These are phyloP conservation scores for Disparrhopalites patrizii DNA, from an alignment of 2,888 invertebrate genomes.

Conservation along the genomic window DNA sequence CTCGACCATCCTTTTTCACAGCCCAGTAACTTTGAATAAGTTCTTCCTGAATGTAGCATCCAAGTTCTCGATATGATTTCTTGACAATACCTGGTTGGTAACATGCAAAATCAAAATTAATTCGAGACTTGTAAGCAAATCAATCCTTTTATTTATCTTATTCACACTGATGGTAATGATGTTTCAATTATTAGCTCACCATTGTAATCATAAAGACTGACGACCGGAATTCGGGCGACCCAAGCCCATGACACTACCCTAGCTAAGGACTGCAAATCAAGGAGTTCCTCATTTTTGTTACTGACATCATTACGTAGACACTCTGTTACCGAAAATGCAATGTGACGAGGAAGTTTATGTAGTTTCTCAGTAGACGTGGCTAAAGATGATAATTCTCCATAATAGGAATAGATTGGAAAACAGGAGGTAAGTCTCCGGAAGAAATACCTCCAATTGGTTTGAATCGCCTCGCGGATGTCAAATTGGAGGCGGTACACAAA, in stretches of 20 bases:
- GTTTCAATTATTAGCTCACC: constrained; percentile 31
- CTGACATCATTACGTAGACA: neutral
- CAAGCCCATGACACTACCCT: constrained; percentile 43
- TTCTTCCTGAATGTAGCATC: constrained; percentile 39
- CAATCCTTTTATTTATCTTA: neutral
- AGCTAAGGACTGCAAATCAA: constrained; percentile 36
- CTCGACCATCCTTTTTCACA: constrained; percentile 25
- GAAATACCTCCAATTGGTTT: constrained; percentile 24
- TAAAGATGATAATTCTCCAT: constrained; percentile 30
- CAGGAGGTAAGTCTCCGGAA: constrained; percentile 33
- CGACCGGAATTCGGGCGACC: constrained; percentile 38
- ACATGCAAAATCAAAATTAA: neutral
- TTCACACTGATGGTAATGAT: neutral
- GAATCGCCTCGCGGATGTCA: constrained; percentile 30
- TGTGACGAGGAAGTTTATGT: constrained; percentile 36
- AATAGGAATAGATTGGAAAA: constrained; percentile 35
- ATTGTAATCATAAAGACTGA: constrained; percentile 45
- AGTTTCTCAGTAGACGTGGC: constrained; percentile 28
- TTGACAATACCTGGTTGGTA: constrained; percentile 34
- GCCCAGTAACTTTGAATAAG: constrained; percentile 42
- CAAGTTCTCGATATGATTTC: constrained; percentile 32
- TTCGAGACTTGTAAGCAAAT: neutral
- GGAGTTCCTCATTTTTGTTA: constrained; percentile 1
- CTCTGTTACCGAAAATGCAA: constrained; percentile 38
- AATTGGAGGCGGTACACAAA: constrained; percentile 34